These are phyloP conservation scores for Cairina moschata DNA, from an alignment of 2,113 vertebrate species.

Conservation along the genomic window DNA sequence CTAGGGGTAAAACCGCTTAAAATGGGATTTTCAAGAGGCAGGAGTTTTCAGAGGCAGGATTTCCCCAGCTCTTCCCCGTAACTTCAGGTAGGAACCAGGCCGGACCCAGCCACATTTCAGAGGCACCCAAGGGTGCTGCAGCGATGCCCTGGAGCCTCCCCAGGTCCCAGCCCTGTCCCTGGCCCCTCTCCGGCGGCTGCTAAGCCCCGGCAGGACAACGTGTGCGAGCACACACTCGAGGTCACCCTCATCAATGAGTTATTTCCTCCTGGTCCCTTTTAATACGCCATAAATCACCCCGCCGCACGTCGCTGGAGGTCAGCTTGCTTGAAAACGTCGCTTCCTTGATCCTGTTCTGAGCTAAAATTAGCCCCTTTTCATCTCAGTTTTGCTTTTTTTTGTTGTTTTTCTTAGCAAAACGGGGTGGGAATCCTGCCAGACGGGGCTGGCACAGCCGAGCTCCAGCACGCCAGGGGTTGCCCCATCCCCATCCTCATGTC, in stretches of 20 bases:
- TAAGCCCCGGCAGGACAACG: accelerated
- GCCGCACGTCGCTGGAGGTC: not conserved
- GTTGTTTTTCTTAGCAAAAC: accelerated
- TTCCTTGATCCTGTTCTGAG: not conserved
- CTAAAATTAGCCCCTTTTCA: slow-evolving; percentile 1
- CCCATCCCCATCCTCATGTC: not conserved
- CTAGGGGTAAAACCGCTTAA: not conserved
- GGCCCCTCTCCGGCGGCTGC: accelerated
- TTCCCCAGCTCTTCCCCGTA: not conserved
- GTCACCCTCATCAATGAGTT: slow-evolving; percentile 21
- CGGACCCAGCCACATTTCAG: too few species aligned
- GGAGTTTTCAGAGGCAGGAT: not conserved
- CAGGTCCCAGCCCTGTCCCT: not conserved
- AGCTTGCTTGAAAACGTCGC: not conserved
- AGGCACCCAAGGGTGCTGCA: not conserved
- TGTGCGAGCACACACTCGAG: not conserved
- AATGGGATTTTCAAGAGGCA: not conserved
- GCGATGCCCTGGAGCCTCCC: not conserved
- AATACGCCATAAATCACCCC: slow-evolving; percentile 27
- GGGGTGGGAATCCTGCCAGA: not conserved
- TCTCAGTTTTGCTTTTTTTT: not conserved
- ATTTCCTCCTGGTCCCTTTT: not conserved
- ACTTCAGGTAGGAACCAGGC: not conserved
- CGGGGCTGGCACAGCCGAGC: not conserved
- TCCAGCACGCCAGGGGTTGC: not conserved